Percentiles rank a stretch among this genome's conserved stretches.
phyloP scores from a whole-genome alignment of 2,113 vertebrate species.

The Microtus montanus region DNA sequence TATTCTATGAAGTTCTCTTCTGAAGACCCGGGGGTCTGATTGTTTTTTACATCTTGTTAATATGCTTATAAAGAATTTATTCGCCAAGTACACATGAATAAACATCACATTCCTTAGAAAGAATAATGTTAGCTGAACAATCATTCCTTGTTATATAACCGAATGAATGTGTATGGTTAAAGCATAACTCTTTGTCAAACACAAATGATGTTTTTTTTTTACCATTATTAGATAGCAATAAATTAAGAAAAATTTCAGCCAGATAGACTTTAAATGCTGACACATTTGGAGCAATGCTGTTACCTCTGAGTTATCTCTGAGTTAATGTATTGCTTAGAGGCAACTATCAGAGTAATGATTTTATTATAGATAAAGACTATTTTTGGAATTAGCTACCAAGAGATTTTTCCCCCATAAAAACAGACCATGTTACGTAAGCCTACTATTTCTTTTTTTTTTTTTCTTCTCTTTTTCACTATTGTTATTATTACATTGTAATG shows the following conservation, averaged over 20 bases:
- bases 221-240: conserved; percentile 67
- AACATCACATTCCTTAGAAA: conserved; percentile 63
- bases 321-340: conserved; percentile 55
- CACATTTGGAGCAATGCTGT: conserved; percentile 42
- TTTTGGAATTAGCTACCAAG: conserved; percentile 51
- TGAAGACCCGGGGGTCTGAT: conserved; percentile 48
- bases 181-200: conserved; percentile 61
- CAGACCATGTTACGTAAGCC: neutral
- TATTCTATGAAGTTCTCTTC: conserved; percentile 30
- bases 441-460: conserved; percentile 35
- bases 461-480: neutral
- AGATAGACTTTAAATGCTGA: conserved; percentile 44
- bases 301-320: conserved; percentile 44
- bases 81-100: conserved; percentile 64
- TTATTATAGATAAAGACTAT: conserved; percentile 74
- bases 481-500: conserved; percentile 10
- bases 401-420: conserved; percentile 12
- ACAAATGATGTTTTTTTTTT: conserved; percentile 64
- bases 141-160: conserved; percentile 67
- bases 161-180: conserved; percentile 58
- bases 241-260: conserved; percentile 67
- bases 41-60: conserved; percentile 64
- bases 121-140: conserved; percentile 46
- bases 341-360: conserved; percentile 44
- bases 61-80: conserved; percentile 68